Conservation (phyloP, 2,888 invertebrate species). For the Acleris emargana region DNA sequence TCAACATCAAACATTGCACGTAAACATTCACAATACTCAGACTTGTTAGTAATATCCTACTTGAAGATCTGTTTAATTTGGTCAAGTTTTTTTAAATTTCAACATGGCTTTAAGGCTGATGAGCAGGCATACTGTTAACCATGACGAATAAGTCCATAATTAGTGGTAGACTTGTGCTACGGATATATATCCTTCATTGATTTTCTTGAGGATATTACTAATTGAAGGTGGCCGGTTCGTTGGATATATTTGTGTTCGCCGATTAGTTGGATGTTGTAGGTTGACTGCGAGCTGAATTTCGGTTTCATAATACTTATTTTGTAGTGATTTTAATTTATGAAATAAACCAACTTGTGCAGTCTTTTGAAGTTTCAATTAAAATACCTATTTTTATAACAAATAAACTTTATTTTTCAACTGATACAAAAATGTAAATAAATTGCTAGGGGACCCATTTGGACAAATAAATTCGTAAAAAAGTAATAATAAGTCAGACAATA, state of each 20-base stretch:
- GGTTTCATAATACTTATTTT: slow-evolving; percentile 25
- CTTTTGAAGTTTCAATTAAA: slow-evolving; percentile 24
- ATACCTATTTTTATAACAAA: slow-evolving; percentile 7
- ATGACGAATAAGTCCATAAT: no score
- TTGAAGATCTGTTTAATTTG: no score
- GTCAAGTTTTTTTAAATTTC: no score
- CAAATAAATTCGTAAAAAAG: not conserved
- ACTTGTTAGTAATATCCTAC: no score
- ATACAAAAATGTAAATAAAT: slow-evolving; percentile 29
- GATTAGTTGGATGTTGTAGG: slow-evolving; percentile 24
- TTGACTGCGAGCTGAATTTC: slow-evolving; percentile 28
- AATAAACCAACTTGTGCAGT: slow-evolving; percentile 31
- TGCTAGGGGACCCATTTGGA: slow-evolving; percentile 4
- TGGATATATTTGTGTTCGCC: not conserved
- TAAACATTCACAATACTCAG: no score
- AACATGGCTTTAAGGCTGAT: no score
- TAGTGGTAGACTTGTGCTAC: no score
- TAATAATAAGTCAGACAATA: not conserved
- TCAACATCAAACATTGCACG: slow-evolving; percentile 69
- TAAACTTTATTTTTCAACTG: slow-evolving; percentile 20
- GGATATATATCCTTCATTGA: no score
- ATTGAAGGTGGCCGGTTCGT: no score
- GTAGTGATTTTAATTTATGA: slow-evolving; percentile 27
- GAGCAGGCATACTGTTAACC: no score
- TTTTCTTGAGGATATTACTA: no score